Evolutionary conservation across 2,113 vertebrate species (phyloP).

Genomic region (Dryoscopus gambensis): DNA sequence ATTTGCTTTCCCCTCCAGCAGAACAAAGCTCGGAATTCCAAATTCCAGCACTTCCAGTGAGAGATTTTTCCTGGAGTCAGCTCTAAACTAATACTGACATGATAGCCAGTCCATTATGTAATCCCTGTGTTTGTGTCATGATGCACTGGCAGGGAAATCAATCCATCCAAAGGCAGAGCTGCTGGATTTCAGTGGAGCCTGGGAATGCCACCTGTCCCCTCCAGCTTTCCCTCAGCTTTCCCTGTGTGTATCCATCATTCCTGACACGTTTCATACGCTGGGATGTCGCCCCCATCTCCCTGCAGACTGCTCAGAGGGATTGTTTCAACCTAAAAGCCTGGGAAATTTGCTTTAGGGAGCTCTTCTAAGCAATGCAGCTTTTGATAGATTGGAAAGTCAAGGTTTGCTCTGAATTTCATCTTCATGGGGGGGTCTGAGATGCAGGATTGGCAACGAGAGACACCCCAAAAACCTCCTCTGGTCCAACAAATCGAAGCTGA

Average conservation of each 20-base stretch:
- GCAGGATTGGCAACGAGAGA: not conserved
- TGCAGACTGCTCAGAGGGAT: not conserved
- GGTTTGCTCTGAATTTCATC: not conserved
- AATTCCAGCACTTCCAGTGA: conserved; percentile 34
- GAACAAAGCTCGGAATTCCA: not conserved
- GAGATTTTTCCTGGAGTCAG: conserved; percentile 61
- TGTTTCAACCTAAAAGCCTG: not conserved
- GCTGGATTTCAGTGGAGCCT: conserved; percentile 28
- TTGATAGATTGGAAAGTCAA: not conserved
- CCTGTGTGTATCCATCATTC: not conserved
- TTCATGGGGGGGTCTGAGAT: not conserved
- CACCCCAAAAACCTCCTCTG: not conserved
- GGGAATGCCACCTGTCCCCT: not conserved
- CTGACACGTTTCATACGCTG: not conserved
- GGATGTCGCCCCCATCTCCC: not conserved
- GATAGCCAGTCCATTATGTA: conserved; percentile 16
- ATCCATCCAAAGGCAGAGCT: conserved; percentile 23
- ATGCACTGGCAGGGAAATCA: conserved; percentile 57
- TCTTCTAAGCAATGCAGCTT: not conserved
- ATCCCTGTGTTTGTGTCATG: conserved; percentile 51
- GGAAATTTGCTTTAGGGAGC: not conserved
- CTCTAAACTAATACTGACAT: conserved; percentile 64
- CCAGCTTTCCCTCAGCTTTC: not conserved
- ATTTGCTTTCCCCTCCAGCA: not conserved
- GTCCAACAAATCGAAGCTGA: not conserved